Percentiles rank a stretch among this genome's conserved stretches.
phyloP scores from a whole-genome alignment of 2,888 invertebrate species.

The Resseliella maxima region DNA sequence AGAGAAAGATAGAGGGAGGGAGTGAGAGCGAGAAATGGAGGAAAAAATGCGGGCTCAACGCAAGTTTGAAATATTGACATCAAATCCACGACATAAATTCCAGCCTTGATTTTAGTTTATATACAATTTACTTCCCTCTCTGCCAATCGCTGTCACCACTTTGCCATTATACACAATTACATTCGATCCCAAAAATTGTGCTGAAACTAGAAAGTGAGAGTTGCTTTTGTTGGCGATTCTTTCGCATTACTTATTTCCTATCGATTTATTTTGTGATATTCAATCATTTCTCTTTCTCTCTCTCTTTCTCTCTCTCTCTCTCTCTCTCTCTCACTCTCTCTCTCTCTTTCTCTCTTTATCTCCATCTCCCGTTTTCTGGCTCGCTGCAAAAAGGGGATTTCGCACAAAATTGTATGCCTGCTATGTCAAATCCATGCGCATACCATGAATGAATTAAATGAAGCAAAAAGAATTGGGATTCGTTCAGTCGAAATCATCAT shows the following conservation, averaged over 20 bases:
- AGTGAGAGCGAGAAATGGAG: no score
- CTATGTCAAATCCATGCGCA: constrained; percentile 19
- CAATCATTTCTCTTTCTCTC: neutral
- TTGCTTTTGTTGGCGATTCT: neutral
- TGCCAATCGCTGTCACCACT: neutral
- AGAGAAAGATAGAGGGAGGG: no score
- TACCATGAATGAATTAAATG: constrained; percentile 39
- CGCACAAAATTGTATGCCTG: neutral
- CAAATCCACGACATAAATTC: no score
- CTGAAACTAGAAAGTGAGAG: neutral
- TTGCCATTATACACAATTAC: neutral
- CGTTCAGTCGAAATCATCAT: constrained; percentile 40
- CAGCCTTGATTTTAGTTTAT: no score
- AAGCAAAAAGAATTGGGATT: constrained; percentile 31
- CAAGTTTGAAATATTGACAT: no score
- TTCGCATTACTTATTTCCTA: neutral
- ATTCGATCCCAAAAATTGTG: neutral
- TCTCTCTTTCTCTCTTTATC: no score
- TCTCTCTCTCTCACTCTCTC: no score
- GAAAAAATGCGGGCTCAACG: no score
- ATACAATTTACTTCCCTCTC: neutral
- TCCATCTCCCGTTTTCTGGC: no score
- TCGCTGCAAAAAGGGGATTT: neutral
- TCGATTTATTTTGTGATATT: constrained; percentile 1
- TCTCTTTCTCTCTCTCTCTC: no score